Conservation (phyloP, 2,113 vertebrate species). For the Pristiophorus japonicus region DNA sequence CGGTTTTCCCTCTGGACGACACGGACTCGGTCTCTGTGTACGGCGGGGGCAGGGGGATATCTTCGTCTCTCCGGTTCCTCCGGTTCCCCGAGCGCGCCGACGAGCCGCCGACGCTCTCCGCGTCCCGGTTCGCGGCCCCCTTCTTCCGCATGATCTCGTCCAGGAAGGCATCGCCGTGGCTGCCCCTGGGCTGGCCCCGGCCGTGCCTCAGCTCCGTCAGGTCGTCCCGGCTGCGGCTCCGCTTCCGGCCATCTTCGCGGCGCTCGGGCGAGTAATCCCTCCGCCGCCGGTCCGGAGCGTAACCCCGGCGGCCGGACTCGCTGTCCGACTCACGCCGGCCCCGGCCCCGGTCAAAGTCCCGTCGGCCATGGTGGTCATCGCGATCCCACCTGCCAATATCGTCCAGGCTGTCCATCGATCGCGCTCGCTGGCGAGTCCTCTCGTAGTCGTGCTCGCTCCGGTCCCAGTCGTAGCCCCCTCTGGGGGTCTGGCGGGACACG, state of each 20-base stretch:
- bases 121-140: slow-evolving; percentile 25
- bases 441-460: slow-evolving; percentile 37
- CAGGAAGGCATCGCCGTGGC: slow-evolving; percentile 68
- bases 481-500: slow-evolving; percentile 58
- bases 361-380: not conserved
- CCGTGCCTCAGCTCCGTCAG: slow-evolving; percentile 56
- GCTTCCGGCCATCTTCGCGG: slow-evolving; percentile 45
- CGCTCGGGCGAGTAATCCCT: slow-evolving; percentile 56
- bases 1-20: slow-evolving; percentile 54
- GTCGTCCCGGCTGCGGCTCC: slow-evolving; percentile 76
- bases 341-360: not conserved
- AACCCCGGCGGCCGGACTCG: slow-evolving; percentile 54
- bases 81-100: slow-evolving; percentile 52
- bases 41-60: slow-evolving; percentile 56
- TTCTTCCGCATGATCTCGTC: slow-evolving; percentile 74
- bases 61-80: slow-evolving; percentile 42
- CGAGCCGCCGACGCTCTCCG: slow-evolving; percentile 59
- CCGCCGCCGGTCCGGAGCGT: slow-evolving; percentile 49
- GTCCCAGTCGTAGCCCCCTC: slow-evolving; percentile 44
- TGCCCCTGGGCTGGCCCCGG: slow-evolving; percentile 39
- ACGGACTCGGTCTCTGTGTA: slow-evolving; percentile 70
- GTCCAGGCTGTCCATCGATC: slow-evolving; percentile 76
- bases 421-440: slow-evolving; percentile 55
- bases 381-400: slow-evolving; percentile 51
- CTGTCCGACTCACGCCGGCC: slow-evolving; percentile 54